These are phyloP conservation scores for Ochropleura plecta DNA, from an alignment of 2,888 invertebrate genomes.

Conservation along the genomic window DNA sequence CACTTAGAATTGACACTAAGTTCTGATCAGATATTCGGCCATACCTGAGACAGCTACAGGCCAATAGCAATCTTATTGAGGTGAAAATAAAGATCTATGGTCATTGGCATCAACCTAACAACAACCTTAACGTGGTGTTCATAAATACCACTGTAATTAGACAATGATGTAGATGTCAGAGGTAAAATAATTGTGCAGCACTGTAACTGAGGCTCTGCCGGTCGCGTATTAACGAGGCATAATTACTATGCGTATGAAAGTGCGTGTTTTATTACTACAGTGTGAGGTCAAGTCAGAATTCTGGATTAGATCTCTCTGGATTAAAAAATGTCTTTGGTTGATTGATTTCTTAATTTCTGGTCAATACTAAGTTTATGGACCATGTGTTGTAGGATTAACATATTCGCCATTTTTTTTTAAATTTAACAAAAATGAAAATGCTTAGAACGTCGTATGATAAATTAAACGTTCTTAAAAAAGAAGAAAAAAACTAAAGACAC, in stretches of 20 bases:
- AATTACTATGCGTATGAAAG: slow-evolving; percentile 20
- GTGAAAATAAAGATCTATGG: neutral
- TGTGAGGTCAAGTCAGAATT: slow-evolving; percentile 32
- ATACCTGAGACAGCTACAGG: neutral
- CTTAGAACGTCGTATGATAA: neutral
- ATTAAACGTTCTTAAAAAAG: too few species aligned
- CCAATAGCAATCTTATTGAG: neutral
- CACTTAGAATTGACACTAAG: slow-evolving; percentile 56
- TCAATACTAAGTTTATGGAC: neutral
- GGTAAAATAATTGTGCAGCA: neutral
- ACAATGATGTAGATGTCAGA: neutral
- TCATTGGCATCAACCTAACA: neutral
- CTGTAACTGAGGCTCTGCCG: slow-evolving; percentile 11
- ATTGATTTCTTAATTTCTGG: neutral
- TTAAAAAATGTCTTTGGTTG: neutral
- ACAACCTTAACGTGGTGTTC: neutral
- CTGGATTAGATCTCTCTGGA: slow-evolving; percentile 11
- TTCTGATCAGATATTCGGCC: slow-evolving; percentile 32
- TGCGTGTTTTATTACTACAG: slow-evolving; percentile 18
- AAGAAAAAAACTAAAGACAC: neutral
- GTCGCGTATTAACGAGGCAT: slow-evolving; percentile 37
- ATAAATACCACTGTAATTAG: neutral
- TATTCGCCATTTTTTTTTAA: neutral
- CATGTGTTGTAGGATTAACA: neutral
- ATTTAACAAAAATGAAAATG: neutral